Evolutionary conservation across 1,140 invertebrate species (phyloP), one percentile per base, ranked within the genome.

Genomic region (Eueides isabella): DNA sequence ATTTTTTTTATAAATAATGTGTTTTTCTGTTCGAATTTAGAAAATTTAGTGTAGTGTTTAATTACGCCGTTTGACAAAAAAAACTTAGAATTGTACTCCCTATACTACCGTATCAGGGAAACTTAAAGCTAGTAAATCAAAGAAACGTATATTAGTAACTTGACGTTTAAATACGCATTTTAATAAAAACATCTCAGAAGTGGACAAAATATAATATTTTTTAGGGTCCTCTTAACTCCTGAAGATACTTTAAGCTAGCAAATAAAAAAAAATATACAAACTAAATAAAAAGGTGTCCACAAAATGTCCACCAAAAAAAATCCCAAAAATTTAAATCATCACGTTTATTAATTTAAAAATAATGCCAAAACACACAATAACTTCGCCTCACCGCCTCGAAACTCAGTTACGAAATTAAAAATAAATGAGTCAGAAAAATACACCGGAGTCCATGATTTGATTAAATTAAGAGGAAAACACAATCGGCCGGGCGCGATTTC

Each of bases 391-490:
- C 31, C 72, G 61, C 41, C 66, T 44, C 66, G 66, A 74, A 38
- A 69, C 69, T 69, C 71, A 48, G 77, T 71, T 72, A 65, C 86
- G 77, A 89, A 91, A 91, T 91, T 90, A 91, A 91, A 91, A 91
- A 87, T 86, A 91, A 90, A 89, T 89, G 85, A 89, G 83, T 86
- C 84, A 87, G 86, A 91, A 91, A 89, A 90, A 86, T 87, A 88
- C 77, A 86, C 85, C 79, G 76, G 68, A 83, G 74, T 86, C 86
- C 85, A 81, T 82, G 85, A 90, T 92, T 92, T 92, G 90, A 90
- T 92, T 92, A 92, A 90, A 90, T 90, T 86, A 87, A 85, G 80
- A 88, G 86, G 85, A 89, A 91, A 91, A 90, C 87, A 88, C 84
- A 84, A 83, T 67, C 29, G 48, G 55, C 48, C 48, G 48, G 31